Percentiles rank a stretch among this genome's conserved stretches.
phyloP scores from a whole-genome alignment of 2,113 vertebrate genomes.

The Trachemys scripta region DNA sequence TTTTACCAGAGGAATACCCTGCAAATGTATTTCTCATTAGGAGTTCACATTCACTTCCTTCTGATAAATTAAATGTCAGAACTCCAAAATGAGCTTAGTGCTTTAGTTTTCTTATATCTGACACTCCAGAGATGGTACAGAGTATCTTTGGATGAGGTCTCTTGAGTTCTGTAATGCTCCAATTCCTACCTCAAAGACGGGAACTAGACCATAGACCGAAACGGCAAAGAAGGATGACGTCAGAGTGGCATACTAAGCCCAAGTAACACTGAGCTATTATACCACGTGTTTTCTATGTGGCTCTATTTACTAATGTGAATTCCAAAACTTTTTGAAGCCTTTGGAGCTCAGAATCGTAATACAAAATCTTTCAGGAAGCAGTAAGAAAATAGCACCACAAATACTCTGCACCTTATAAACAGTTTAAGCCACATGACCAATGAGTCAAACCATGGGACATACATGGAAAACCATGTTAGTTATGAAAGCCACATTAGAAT shows the following conservation, averaged over 20 bases:
- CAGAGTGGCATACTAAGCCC: fast-evolving
- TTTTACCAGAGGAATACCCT: neutral
- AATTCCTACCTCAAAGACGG: neutral
- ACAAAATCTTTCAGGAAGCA: neutral
- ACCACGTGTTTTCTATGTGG: neutral
- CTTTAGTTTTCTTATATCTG: neutral
- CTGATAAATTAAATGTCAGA: neutral
- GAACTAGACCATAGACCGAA: neutral
- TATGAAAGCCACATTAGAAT: neutral
- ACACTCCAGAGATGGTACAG: neutral
- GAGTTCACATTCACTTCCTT: neutral
- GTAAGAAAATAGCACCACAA: neutral
- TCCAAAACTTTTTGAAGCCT: neutral
- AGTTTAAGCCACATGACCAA: neutral
- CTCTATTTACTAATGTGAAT: neutral
- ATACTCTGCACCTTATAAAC: neutral
- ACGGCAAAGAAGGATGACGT: neutral
- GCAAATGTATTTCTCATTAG: constrained; percentile 38
- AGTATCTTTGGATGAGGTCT: neutral
- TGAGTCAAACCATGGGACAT: neutral
- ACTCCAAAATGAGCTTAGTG: constrained; percentile 7
- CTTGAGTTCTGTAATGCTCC: neutral
- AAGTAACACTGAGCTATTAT: neutral
- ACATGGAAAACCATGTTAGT: neutral
- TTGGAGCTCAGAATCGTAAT: neutral